Base-by-base conservation (phyloP, 2,113 vertebrate genomes). In the Pseudopipra pipra region DNA sequence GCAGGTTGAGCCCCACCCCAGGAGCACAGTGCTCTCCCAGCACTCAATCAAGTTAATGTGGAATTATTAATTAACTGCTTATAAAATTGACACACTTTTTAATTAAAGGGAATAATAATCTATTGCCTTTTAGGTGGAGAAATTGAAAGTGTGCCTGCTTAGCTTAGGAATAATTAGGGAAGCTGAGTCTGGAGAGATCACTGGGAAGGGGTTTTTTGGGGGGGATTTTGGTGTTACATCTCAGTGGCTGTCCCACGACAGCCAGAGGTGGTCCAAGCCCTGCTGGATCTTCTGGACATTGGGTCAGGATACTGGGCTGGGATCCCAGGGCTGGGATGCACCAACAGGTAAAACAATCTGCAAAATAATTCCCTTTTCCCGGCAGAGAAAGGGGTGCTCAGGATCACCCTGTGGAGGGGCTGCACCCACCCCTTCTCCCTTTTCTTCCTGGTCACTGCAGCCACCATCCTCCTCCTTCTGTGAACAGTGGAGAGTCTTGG, bases 41-140 rank as follows among this genome's bases (percentile, higher is more conserved):
- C 2, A 1, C 73, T 78, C 78, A 31, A 82, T 78, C 70, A 46
- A 71, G 33, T 67, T 78, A 67, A 84, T 61, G 52, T 52, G 89
- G 47, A 81, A 85, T 95, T 93, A 75, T 84, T 93, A 89, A 96
- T 94, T 91, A 91, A 56, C 78, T 15, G 18, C 85, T 93, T 82
- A 28, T 31, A n/a, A 75, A 62, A 79, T 35, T 5, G 35, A 52
- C 61, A 41, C 1, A 2, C 58, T 71, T 93, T 92, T 87, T 87
- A 79, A 95, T 87, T 63, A 76, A 85, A 58, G 66, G 62, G 35
- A 85, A 85, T 59, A 74, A 63, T 63, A 43, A 94, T 82, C 68
- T 71, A 75, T 72, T 47, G 47, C 66, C 58, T 89, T 90, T 92
- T 82, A 1, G 11, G 13, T 10, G 52, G 43, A 44, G 70, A 78